phyloP scores from a whole-genome alignment of 2,888 invertebrate genomes.

The Hypsopygia costalis region DNA sequence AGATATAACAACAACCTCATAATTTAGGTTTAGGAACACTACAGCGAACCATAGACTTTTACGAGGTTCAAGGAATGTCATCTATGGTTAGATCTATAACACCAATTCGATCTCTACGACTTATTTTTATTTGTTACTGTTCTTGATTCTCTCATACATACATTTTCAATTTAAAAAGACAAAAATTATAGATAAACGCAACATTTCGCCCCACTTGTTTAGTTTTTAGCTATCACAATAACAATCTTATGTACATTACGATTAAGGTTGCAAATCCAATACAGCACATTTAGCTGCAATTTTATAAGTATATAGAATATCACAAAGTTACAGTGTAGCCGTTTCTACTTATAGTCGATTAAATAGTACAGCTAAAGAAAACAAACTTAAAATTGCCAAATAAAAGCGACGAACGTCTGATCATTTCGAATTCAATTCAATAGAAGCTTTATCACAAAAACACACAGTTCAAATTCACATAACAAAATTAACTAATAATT shows the following conservation, averaged over 20 bases:
- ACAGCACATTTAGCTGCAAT: neutral
- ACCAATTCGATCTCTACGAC: neutral
- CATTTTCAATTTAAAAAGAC: neutral
- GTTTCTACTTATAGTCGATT: too few species aligned
- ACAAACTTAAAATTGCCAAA: too few species aligned
- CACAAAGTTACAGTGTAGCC: too few species aligned
- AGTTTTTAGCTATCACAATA: neutral
- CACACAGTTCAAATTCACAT: too few species aligned
- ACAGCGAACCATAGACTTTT: neutral
- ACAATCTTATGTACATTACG: neutral
- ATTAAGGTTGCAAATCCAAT: neutral
- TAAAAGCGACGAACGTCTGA: too few species aligned
- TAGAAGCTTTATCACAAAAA: too few species aligned
- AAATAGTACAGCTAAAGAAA: too few species aligned
- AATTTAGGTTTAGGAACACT: slow-evolving; percentile 8
- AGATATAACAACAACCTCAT: slow-evolving; percentile 23
- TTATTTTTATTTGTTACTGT: slow-evolving; percentile 4
- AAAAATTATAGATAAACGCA: neutral
- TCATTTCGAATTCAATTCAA: too few species aligned
- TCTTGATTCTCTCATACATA: neutral
- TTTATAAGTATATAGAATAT: too few species aligned
- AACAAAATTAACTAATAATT: too few species aligned
- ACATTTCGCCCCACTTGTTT: neutral
- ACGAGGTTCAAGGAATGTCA: too few species aligned
- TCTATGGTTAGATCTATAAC: slow-evolving; percentile 2